Base-by-base conservation (phyloP, 2,797 vertebrate species). In the Phoxinus dragarum region DNA sequence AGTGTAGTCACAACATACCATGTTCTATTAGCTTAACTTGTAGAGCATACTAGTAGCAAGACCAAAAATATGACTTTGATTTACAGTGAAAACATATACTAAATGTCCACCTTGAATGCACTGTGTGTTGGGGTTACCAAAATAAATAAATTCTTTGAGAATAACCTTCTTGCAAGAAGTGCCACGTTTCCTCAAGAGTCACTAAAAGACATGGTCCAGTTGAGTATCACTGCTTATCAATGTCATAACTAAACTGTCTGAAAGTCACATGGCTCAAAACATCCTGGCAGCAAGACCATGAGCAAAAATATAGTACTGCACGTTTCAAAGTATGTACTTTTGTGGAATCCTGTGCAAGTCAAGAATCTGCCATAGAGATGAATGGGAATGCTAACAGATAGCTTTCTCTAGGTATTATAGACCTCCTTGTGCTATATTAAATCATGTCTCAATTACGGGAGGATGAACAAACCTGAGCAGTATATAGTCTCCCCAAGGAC, bases 391-490 rank as follows among this genome's bases (percentile, higher is more conserved):
- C 78, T 67, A 80, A 80, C 6, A 0, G 59, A 80, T 67, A 47
- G 42, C 61, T 80, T 80, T 67, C 78, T 80, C 17, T 61, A 80
- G 42, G 59, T 66, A 49, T 67, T 80, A 47, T 17, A 80, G 40
- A 49, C 54, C 31, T 44, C 56, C 38, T 66, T 44, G 40, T 66
- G 56, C 61, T 67, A 94, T 89, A 79, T 89, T 93, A 94, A 94
- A 95, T 94, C 92, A 90, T 95, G 92, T 95, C 94, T 95, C 95
- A 95, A 96, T 95, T 93, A 94, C 93, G 88, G 88, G 87, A 44
- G 91, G 91, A 93, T 94, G 91, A 92, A 92, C 93, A 92, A 92
- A 91, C 87, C 89, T 31, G 88, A 89, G 88, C 72, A 88, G 81
- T 83, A 81, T 83, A 59, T n/a, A 89, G 88, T 91, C 93, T 92